Evolutionary conservation across 2,888 invertebrate genomes (phyloP).

Genomic region (Torymus aiolomorphi): DNA sequence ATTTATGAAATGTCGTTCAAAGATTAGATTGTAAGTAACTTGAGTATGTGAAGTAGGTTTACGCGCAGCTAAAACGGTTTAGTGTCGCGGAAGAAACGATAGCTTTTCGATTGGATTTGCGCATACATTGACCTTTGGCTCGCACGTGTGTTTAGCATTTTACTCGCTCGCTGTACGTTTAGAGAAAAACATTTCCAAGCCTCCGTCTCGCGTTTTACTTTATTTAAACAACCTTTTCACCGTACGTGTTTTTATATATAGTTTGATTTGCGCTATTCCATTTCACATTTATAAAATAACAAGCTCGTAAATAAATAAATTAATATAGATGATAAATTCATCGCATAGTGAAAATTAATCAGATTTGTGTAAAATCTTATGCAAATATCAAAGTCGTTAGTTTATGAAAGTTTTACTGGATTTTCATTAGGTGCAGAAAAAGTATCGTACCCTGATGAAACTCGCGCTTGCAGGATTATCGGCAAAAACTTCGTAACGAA

Average conservation of each 20-base stretch:
- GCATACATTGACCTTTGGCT: slow-evolving; percentile 54
- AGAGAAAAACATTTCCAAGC: slow-evolving; percentile 8
- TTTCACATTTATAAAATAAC: background rate
- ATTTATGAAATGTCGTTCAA: slow-evolving; percentile 41
- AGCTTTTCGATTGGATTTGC: slow-evolving; percentile 51
- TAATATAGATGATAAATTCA: background rate
- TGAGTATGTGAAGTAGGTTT: slow-evolving; percentile 42
- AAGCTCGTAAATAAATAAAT: slow-evolving; percentile 4
- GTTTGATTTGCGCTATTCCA: background rate
- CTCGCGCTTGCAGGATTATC: background rate
- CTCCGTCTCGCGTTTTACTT: background rate
- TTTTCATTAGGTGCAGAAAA: slow-evolving; percentile 14
- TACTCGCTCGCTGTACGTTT: slow-evolving; percentile 11
- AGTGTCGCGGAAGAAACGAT: slow-evolving; percentile 43
- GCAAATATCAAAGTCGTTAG: slow-evolving; percentile 6
- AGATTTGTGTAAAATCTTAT: background rate
- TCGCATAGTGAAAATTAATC: background rate
- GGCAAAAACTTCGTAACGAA: slow-evolving; percentile 25
- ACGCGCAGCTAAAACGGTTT: slow-evolving; percentile 43
- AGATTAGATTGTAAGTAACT: slow-evolving; percentile 46
- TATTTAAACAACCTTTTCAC: background rate
- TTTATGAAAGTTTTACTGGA: background rate
- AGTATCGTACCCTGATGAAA: slow-evolving; percentile 29
- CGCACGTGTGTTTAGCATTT: slow-evolving; percentile 35
- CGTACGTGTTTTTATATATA: background rate